phyloP scores from a whole-genome alignment of 2,113 vertebrate species.

The Lagopus leucura region DNA sequence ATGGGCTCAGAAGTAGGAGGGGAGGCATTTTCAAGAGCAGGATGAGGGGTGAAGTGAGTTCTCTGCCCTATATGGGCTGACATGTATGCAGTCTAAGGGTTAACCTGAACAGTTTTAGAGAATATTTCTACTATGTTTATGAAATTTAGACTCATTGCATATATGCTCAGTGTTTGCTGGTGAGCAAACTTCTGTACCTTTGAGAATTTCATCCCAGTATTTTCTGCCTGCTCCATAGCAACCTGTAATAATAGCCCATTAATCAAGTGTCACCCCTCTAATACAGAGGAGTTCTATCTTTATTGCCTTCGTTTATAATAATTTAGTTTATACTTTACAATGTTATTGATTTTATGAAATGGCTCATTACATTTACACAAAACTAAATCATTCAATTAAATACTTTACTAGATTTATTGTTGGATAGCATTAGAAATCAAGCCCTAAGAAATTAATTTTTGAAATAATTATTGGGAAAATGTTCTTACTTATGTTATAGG shows the following conservation, averaged over 20 bases:
- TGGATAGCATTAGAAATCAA: conserved; percentile 59
- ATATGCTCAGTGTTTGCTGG: neutral
- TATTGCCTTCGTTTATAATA: conserved; percentile 74
- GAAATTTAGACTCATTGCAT: neutral
- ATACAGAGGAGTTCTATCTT: conserved; percentile 57
- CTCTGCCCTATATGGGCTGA: neutral
- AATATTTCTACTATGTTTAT: accelerated
- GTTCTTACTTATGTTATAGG: neutral
- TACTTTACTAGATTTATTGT: conserved; percentile 52
- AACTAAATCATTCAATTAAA: conserved; percentile 74
- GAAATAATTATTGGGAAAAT: conserved; percentile 36
- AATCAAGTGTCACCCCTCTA: conserved; percentile 58
- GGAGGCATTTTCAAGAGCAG: neutral
- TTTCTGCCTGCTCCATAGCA: conserved; percentile 29
- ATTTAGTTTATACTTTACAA: conserved; percentile 73
- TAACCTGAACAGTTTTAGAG: accelerated
- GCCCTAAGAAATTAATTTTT: conserved; percentile 43
- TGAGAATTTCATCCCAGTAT: neutral
- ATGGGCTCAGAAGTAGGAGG: neutral
- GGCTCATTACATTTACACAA: conserved; percentile 71
- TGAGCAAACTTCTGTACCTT: neutral
- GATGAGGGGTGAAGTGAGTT: neutral
- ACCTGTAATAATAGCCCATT: conserved; percentile 55
- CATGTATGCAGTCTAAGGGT: accelerated
- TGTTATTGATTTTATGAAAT: conserved; percentile 75